These are phyloP conservation scores for Sycophaga agraensis DNA, from an alignment of 1,140 invertebrate genomes.

Conservation along the genomic window DNA sequence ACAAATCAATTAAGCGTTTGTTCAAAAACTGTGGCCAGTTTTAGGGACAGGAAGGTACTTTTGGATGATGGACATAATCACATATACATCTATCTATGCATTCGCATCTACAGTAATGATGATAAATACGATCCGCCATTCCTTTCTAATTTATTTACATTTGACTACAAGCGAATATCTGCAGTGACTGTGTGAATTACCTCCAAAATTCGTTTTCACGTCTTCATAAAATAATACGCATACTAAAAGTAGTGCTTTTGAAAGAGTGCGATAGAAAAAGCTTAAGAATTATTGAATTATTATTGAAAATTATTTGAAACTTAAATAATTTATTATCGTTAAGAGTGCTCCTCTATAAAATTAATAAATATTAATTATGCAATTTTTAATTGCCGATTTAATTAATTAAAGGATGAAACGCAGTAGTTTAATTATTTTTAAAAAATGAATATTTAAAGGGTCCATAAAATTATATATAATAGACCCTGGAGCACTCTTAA, in stretches of 20 bases:
- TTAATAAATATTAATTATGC: no score
- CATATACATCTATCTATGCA: constrained; percentile 21
- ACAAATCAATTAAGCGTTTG: constrained; percentile 24
- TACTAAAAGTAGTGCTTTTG: constrained; percentile 28
- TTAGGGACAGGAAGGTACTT: constrained; percentile 13
- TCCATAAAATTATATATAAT: no score
- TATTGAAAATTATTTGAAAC: constrained; percentile 25
- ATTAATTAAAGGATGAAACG: no score
- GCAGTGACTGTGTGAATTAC: constrained; percentile 28
- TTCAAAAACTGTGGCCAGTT: constrained; percentile 26
- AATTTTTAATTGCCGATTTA: no score
- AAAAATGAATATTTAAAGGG: not conserved
- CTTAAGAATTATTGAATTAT: constrained; percentile 23
- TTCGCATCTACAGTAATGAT: constrained; percentile 22
- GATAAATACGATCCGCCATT: constrained; percentile 19
- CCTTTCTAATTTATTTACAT: constrained; percentile 25
- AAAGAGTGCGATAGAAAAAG: constrained; percentile 29
- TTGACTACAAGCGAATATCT: constrained; percentile 24
- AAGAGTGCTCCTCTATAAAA: constrained; percentile 24
- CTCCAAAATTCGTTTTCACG: constrained; percentile 24
- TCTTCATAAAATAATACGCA: constrained; percentile 18
- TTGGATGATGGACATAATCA: constrained; percentile 18
- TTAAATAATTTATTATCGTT: not conserved
- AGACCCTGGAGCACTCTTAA: constrained; percentile 27
- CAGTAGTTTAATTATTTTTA: no score